Conservation (phyloP, 2,113 vertebrate species). For the Hydropotes inermis region DNA sequence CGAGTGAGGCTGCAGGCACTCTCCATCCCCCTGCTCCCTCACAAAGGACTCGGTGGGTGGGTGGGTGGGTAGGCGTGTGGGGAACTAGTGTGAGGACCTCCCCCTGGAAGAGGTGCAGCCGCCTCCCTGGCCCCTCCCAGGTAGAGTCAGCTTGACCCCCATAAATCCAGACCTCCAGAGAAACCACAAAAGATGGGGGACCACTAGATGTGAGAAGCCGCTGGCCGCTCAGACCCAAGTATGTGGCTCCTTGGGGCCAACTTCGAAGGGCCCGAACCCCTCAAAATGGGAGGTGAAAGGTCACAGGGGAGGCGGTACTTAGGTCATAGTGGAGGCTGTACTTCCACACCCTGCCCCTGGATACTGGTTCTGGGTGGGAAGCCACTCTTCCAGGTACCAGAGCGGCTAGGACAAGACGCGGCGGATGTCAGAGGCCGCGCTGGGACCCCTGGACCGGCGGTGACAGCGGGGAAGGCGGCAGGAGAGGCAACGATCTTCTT, state of each 20-base stretch:
- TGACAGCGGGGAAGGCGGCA: conserved; percentile 36
- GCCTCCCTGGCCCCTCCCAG: conserved; percentile 32
- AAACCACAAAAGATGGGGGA: conserved; percentile 71
- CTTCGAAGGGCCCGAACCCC: conserved; percentile 70
- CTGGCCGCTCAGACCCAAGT: conserved; percentile 68
- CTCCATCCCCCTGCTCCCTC: conserved; percentile 30
- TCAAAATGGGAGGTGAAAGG: conserved; percentile 59
- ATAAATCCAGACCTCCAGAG: conserved; percentile 67
- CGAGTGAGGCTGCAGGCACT: conserved; percentile 53
- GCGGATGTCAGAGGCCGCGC: neutral
- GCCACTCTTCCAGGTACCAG: neutral
- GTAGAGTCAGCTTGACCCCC: conserved; percentile 58
- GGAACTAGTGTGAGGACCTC: neutral
- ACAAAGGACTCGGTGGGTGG: conserved; percentile 44
- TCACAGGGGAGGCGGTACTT: conserved; percentile 42
- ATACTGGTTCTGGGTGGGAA: neutral
- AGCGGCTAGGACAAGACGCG: neutral
- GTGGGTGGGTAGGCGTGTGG: neutral
- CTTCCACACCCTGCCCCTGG: neutral
- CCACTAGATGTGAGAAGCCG: conserved; percentile 70
- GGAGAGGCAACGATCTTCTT: conserved; percentile 64
- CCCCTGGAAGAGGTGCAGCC: neutral
- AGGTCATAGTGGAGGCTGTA: conserved; percentile 51
- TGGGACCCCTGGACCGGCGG: neutral
- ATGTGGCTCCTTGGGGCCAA: conserved; percentile 65